A percentile compares a stretch with the other conserved stretches of the same genome.
Evolutionary conservation across 1,140 invertebrate species (phyloP).

Genomic region (Brachionus rubens): DNA sequence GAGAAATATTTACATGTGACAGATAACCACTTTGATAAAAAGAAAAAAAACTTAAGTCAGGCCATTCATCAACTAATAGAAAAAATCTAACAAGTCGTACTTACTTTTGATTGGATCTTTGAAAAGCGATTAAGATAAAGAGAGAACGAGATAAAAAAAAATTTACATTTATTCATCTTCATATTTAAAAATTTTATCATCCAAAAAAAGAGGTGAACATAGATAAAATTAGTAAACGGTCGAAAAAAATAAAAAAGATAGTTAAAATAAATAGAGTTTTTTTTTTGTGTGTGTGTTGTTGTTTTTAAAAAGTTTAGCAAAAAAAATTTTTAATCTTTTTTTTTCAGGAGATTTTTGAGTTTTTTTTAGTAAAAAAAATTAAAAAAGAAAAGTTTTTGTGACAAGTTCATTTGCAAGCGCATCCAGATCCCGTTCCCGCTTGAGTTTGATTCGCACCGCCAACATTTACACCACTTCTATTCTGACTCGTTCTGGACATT

Average conservation of each 20-base stretch:
- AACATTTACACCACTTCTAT: conserved; percentile 30
- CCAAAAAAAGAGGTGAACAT: conserved; percentile 38
- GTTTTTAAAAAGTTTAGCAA: background rate
- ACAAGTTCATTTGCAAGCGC: conserved; percentile 24
- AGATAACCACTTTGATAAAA: no score
- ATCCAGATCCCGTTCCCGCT: conserved; percentile 7
- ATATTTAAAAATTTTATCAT: conserved; percentile 31
- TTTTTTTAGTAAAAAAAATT: background rate
- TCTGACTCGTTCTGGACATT: conserved; percentile 3
- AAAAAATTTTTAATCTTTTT: conserved; percentile 25
- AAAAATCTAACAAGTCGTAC: no score
- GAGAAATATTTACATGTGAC: no score
- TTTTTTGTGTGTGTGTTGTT: background rate
- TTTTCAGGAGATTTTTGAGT: conserved; percentile 16
- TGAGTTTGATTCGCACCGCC: conserved; percentile 1
- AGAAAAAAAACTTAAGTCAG: no score
- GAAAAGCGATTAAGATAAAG: background rate
- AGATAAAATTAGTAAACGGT: conserved; percentile 36
- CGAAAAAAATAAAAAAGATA: conserved; percentile 37
- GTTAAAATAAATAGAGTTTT: conserved; percentile 30
- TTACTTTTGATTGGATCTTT: no score
- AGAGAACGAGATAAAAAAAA: conserved; percentile 4
- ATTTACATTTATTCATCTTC: conserved; percentile 38
- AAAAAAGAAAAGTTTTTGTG: background rate
- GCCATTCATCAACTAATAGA: no score